Evolutionary conservation across 2,888 invertebrate species (phyloP), one percentile per base, ranked within the genome.

Genomic region (Epistrophe grossulariae): DNA sequence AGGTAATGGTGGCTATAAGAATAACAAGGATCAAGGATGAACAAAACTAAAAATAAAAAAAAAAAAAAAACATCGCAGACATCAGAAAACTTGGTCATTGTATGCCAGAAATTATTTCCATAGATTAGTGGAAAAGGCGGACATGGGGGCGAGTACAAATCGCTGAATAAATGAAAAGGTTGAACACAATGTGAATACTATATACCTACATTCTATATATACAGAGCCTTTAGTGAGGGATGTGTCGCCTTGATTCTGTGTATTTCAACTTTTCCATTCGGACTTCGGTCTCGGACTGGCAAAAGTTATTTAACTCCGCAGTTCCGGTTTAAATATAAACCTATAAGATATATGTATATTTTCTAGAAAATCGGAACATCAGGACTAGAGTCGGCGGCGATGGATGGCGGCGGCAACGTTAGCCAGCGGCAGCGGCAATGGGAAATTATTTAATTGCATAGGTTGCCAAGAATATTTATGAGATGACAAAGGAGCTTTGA

Each of bases 361-460:
- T 19, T 17, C 64, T 45, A 35, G 35, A 68, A 35, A 35, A 50
- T 35, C 4, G 10, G 24, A 62, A 31, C n/a, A 5, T 15, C n/a
- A 3, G n/a, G n/a, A 66, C 31, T 31, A 7, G 4, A 66, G 48
- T 66, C 31, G 66, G 8, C 24, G 24, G 24, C 24, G 24, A 3
- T 24, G 24, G 24, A 24, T 8, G 11, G 15, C 2, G 38, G 28
- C 8, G 7, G 11, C 7, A 4, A 24, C 24, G 13, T 4, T 4
- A 15, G 9, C 0, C 24, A 9, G 15, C n/a, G 35, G 73, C 24
- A 13, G 6, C 15, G 8, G 38, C 76, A 71, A 38, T 77, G 70
- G 31, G 70, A 77, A 77, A 66, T 71, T 11, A 82, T 82, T 77
- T 72, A 78, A 82, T 78, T 82, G 62, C 60, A 15, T 38, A 50